Percentiles rank a stretch among this genome's conserved stretches.
These are phyloP conservation scores for Nycticorax nycticorax DNA, from an alignment of 2,113 vertebrate genomes.

Conservation along the genomic window DNA sequence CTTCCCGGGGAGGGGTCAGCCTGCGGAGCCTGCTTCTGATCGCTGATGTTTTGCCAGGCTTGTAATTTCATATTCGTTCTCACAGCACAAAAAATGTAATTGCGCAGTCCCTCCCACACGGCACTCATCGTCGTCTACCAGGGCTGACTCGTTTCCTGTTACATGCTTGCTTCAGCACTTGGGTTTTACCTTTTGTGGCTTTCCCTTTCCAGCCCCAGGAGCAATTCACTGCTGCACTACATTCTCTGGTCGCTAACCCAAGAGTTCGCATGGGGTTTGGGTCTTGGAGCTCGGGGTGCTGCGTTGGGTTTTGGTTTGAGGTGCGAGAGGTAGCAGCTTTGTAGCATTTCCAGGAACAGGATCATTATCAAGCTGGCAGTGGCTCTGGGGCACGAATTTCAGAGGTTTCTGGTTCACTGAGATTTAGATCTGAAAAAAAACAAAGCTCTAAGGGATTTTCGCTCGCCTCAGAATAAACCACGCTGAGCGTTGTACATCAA, in stretches of 20 bases:
- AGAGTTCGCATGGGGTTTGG: not conserved
- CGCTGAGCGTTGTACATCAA: not conserved
- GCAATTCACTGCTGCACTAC: not conserved
- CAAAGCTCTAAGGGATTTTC: slow-evolving; percentile 1
- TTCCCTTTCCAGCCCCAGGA: slow-evolving; percentile 3
- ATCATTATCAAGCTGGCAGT: not conserved
- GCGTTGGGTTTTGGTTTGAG: not conserved
- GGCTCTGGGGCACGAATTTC: slow-evolving; percentile 14
- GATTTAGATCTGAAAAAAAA: slow-evolving; percentile 38
- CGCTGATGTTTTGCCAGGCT: not conserved
- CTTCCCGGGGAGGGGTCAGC: not conserved
- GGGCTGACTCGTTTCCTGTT: slow-evolving; percentile 57
- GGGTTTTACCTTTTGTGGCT: not conserved
- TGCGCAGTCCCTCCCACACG: slow-evolving; percentile 37
- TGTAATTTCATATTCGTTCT: slow-evolving; percentile 29
- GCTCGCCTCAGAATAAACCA: not conserved
- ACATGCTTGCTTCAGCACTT: slow-evolving; percentile 3
- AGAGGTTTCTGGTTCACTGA: not conserved
- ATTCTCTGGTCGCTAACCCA: not conserved
- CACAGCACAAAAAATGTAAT: slow-evolving; percentile 15
- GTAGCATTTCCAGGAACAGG: not conserved
- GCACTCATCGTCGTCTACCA: not conserved
- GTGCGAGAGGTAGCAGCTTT: not conserved
- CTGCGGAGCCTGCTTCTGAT: not conserved
- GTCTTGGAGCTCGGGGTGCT: not conserved